Evolutionary conservation across 1,140 invertebrate genomes (phyloP).

Genomic region (Bombus superbus): DNA sequence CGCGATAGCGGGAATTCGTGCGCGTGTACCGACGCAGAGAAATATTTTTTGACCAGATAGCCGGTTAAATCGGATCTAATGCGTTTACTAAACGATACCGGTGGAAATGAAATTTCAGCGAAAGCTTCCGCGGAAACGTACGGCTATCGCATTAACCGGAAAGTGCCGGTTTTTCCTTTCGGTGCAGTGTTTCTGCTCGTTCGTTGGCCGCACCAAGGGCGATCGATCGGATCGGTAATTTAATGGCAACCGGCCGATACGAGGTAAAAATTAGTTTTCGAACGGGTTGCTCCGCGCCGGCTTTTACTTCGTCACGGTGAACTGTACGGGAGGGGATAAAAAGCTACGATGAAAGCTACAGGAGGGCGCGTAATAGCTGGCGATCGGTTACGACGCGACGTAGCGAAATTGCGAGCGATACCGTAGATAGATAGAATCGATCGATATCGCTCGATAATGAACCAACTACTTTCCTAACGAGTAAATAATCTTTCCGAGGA

Average conservation of each 20-base stretch:
- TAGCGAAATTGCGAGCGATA: constrained; percentile 10
- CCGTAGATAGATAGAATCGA: not conserved
- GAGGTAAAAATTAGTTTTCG: constrained; percentile 25
- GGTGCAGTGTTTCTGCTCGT: not conserved
- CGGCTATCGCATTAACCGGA: not conserved
- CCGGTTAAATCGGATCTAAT: not conserved
- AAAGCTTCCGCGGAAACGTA: not conserved
- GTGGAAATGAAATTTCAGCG: constrained; percentile 5
- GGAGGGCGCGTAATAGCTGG: constrained; percentile 1
- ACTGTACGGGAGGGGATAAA: not conserved
- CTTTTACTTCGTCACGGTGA: constrained; percentile 7
- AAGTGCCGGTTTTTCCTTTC: not conserved
- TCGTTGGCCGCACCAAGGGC: not conserved
- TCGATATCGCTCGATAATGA: constrained; percentile 8
- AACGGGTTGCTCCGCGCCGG: not conserved
- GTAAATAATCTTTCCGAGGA: constrained; percentile 3
- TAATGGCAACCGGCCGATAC: not conserved
- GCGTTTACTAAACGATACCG: constrained; percentile 5
- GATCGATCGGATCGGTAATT: constrained; percentile 3
- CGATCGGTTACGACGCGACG: constrained; percentile 18
- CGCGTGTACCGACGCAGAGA: not conserved
- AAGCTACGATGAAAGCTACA: constrained; percentile 18
- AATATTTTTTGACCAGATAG: not conserved
- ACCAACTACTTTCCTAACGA: constrained; percentile 10
- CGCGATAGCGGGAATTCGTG: no score